phyloP scores from a whole-genome alignment of 2,113 vertebrate species.

The Callorhinus ursinus region DNA sequence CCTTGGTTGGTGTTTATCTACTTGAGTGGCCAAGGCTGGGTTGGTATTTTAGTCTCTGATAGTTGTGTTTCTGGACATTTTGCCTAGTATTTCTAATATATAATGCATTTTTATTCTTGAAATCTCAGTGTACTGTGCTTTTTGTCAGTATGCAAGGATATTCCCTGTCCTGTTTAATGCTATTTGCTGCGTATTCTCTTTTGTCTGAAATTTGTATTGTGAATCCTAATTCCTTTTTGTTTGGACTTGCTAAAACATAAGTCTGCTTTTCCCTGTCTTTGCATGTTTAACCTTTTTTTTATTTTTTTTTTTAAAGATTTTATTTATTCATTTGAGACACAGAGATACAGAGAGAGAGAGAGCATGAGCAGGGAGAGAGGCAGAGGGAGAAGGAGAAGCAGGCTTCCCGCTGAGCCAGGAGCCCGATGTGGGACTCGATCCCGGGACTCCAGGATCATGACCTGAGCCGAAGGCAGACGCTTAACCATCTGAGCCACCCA shows the following conservation, averaged over 20 bases:
- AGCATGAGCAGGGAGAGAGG: too few relatives aligned
- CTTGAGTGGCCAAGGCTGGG: background rate
- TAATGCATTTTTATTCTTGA: background rate
- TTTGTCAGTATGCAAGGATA: background rate
- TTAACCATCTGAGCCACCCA: too few relatives aligned
- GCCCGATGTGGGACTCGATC: too few relatives aligned
- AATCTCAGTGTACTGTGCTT: background rate
- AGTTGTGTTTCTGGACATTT: background rate
- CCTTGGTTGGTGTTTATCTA: background rate
- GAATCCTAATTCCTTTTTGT: background rate
- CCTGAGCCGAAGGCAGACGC: too few relatives aligned
- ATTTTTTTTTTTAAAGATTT: too few relatives aligned
- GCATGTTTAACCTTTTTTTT: constrained; percentile 26
- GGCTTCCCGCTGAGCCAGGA: too few relatives aligned
- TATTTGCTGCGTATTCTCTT: background rate
- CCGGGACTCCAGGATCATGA: too few relatives aligned
- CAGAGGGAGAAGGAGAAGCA: too few relatives aligned
- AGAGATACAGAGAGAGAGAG: too few relatives aligned
- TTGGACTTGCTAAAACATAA: background rate
- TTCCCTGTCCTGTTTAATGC: background rate
- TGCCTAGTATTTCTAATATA: background rate
- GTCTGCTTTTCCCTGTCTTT: background rate
- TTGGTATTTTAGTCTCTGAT: background rate
- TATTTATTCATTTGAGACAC: too few relatives aligned
- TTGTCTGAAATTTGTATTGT: background rate